These are phyloP conservation scores for Falcunculus frontatus DNA, from an alignment of 2,113 vertebrate genomes.

Conservation along the genomic window DNA sequence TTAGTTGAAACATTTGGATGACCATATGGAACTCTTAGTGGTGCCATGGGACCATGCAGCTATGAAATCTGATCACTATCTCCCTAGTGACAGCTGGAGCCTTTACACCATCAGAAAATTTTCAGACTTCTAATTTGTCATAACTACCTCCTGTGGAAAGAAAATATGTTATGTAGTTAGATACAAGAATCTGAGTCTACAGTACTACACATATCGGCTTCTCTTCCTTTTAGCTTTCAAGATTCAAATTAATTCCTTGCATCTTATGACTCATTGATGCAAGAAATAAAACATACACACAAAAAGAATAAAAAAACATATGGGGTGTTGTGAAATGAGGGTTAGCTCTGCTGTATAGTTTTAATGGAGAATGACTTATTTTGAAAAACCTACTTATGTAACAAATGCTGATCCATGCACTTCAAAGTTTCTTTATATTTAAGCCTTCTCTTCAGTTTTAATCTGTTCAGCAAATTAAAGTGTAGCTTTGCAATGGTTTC, in stretches of 20 bases:
- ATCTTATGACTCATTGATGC: constrained; percentile 51
- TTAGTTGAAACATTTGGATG: constrained; percentile 97
- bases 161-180: constrained; percentile 97
- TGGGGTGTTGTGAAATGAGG: constrained; percentile 1
- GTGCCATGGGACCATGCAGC: constrained; percentile 95
- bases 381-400: constrained; percentile 12
- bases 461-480: not conserved
- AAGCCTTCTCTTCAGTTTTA: not conserved
- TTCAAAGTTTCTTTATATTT: constrained; percentile 1
- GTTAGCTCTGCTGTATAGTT: not conserved
- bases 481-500: not conserved
- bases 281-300: constrained; percentile 41
- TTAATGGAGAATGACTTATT: not conserved
- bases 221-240: constrained; percentile 38
- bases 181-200: constrained; percentile 72
- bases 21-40: constrained; percentile 99
- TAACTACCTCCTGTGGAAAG: constrained; percentile 99
- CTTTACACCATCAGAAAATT: constrained; percentile 99
- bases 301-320: constrained; percentile 1
- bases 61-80: constrained; percentile 98
- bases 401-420: not conserved
- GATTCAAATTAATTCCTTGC: constrained; percentile 61
- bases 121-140: constrained; percentile 99
- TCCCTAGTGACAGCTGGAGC: constrained; percentile 99
- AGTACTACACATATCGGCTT: constrained; percentile 43